Base-by-base conservation (phyloP, 2,888 invertebrate species). In the Amiota minor region DNA sequence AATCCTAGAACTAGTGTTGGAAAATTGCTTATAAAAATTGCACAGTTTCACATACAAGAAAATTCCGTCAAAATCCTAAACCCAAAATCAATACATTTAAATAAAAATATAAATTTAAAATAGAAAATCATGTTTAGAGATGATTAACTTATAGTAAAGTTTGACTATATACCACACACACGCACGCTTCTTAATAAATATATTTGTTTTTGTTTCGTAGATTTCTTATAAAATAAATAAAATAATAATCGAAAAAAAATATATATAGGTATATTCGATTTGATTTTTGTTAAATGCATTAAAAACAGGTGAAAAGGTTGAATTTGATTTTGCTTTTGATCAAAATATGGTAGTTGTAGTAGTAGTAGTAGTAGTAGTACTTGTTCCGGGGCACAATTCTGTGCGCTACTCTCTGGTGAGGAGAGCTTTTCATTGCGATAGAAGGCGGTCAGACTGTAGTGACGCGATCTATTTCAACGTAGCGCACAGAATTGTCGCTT, bases 401-500 rank as follows among this genome's bases (percentile, higher is more conserved):
- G 90, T 77, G 79, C 86, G 86, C 83, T 85, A 85, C 23, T 62
- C 72, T 67, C 69, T 75, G 80, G 20, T 20, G 20, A 16, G 74
- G 75, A 20, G 47, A 12, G 23, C 23, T 53, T 18, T 18, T 18
- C 56, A 75, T 75, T 73, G 74, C 65, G 69, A 73, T 76, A 53
- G 64, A 72, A 68, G 20, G 68, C 84, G 86, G 89, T 96, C 95
- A 96, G 92, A 96, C 96, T 81, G 96, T 96, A 87, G 96, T 96
- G 88, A 96, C 96, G 78, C 96, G 93, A 90, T 96, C 96, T 84
- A 96, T 94, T 91, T 96, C 96, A 89, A 96, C 95, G 90, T 96
- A 96, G 89, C 96, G 95, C 91, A 96, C 96, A 94, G 96, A 96
- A 95, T 95, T 95, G 93, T 96, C 96, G 94, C 94, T 95, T 93